Evolutionary conservation across 2,797 vertebrate species (phyloP).

Genomic region (Chiloscyllium punctatum): DNA sequence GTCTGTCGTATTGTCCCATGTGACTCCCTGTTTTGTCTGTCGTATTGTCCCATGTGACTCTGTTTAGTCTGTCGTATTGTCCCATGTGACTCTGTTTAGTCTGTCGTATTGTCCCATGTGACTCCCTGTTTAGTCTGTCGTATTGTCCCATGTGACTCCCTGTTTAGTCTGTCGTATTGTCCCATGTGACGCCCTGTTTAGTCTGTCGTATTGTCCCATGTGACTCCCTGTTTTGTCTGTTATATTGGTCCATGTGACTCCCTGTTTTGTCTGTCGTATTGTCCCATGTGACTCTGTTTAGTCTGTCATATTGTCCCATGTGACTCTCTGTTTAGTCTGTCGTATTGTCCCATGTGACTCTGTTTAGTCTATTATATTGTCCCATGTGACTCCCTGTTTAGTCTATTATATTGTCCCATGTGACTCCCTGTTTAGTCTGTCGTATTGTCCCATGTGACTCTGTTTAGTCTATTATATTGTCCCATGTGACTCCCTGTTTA

Average conservation of each 20-base stretch:
- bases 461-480: constrained; percentile 24
- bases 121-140: background rate
- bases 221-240: background rate
- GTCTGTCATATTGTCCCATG: constrained; percentile 17
- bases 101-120: no score
- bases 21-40: no score
- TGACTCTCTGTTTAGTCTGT: background rate
- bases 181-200: no score
- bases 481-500: constrained; percentile 5
- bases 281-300: constrained; percentile 19
- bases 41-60: constrained; percentile 23
- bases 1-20: no score
- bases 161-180: background rate
- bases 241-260: no score
- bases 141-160: constrained; percentile 7
- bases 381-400: background rate
- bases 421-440: no score
- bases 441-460: constrained; percentile 23
- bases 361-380: background rate
- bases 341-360: no score
- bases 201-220: constrained; percentile 8
- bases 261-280: background rate
- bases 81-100: background rate
- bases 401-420: no score
- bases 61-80: constrained; percentile 22